A percentile compares a stretch with the other conserved stretches of the same genome.
Conservation (phyloP, 2,797 vertebrate species). For the Rhynchonycteris naso region DNA sequence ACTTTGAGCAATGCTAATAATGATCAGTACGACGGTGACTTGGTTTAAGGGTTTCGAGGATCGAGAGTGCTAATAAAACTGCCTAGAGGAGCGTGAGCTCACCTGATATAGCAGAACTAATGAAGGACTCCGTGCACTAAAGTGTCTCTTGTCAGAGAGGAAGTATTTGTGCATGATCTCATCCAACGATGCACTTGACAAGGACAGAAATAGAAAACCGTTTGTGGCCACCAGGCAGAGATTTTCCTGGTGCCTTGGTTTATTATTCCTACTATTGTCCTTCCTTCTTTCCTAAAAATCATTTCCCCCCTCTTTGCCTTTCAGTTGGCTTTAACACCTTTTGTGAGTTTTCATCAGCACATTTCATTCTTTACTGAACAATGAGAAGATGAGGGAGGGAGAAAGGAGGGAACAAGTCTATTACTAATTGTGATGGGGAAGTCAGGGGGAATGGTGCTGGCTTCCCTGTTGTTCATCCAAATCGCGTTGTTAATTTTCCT, state of each 20-base stretch:
- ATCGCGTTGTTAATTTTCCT: slow-evolving; percentile 24
- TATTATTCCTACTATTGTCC: slow-evolving; percentile 62
- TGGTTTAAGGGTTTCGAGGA: slow-evolving; percentile 45
- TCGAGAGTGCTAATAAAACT: slow-evolving; percentile 65
- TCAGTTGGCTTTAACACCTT: slow-evolving; percentile 61
- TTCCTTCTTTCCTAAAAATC: slow-evolving; percentile 66
- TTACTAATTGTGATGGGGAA: slow-evolving; percentile 27
- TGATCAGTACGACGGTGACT: slow-evolving; percentile 59
- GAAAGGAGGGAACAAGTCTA: background rate
- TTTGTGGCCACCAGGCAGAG: slow-evolving; percentile 66
- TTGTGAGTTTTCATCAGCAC: slow-evolving; percentile 64
- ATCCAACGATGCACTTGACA: slow-evolving; percentile 51
- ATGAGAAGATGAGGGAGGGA: slow-evolving; percentile 39
- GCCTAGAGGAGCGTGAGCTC: slow-evolving; percentile 56
- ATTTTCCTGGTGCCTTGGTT: slow-evolving; percentile 53
- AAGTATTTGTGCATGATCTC: slow-evolving; percentile 56
- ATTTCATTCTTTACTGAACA: slow-evolving; percentile 66
- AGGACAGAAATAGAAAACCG: slow-evolving; percentile 68
- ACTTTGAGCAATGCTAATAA: slow-evolving; percentile 71
- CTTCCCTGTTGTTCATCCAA: slow-evolving; percentile 44
- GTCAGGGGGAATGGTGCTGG: background rate
- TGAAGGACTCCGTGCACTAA: slow-evolving; percentile 59
- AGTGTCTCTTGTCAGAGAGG: slow-evolving; percentile 58
- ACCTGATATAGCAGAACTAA: slow-evolving; percentile 61
- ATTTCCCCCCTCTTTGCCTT: background rate